Base-by-base conservation (phyloP, 2,797 vertebrate species). In the Salmo trutta region DNA sequence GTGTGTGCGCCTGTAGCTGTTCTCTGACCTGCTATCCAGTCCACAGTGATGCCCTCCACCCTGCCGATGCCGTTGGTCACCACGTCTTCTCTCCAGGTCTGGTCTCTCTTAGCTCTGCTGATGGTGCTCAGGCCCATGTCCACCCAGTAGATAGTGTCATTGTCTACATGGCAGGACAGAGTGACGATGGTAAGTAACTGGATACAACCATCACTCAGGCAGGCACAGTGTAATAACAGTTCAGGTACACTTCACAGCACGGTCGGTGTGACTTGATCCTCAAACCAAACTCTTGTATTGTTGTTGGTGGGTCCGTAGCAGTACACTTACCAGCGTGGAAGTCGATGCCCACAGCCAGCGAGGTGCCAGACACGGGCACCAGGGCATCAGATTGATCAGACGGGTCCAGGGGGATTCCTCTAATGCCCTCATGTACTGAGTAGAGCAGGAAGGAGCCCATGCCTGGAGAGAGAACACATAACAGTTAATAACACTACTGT, bases 91-190 rank as follows among this genome's bases (percentile, higher is more conserved):
- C 98, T 93, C 98, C 98, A 99, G 0, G 98, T 99, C 94, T 99
- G 98, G 89, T 99, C 98, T 79, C 98, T 87, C 86, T 99, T 99
- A 68, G 98, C 97, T 72, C 98, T 92, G 89, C 97, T 99, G 89
- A 99, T 99, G 83, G 97, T 98, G 88, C 98, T 99, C 77, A 99
- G 92, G 6, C 98, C 98, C 98, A 99, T 99, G 90, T 99, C 98
- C 87, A 99, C 98, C 98, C 98, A 99, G 90, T 99, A 99, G 83
- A 99, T 99, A 4, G 98, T 99, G 91, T 99, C 97, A 0, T 99
- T 99, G 56, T 97, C 98, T 99, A 83, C 31, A 79, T 21, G 86
- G 80, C 74, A 77, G 77, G 0, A 47, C 10, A 47, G 36, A 41
- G 41, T 47, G 41, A 47, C 3, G 41, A 47, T 10, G 2, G 41